Conservation (phyloP, 2,113 vertebrate genomes). For the Eidolon helvum region DNA sequence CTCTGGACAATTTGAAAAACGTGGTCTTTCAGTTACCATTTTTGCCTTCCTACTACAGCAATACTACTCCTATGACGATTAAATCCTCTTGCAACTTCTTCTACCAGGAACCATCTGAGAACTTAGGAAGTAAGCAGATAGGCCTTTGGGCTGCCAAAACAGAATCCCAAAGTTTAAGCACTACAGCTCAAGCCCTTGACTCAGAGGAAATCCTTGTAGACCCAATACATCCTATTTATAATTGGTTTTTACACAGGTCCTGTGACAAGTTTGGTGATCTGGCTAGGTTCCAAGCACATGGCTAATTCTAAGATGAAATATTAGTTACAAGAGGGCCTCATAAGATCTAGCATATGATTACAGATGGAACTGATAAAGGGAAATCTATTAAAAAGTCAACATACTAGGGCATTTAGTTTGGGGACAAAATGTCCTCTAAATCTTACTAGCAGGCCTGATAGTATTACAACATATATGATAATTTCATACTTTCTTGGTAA, state of each 20-base stretch:
- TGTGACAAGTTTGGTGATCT: background rate
- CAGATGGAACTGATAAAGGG: background rate
- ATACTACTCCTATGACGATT: background rate
- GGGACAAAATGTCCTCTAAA: background rate
- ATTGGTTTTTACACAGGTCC: background rate
- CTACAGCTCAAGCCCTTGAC: background rate
- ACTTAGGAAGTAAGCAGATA: background rate
- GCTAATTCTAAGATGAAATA: constrained; percentile 18
- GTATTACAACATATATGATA: background rate
- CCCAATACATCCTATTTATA: background rate
- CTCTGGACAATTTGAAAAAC: background rate
- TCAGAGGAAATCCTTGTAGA: background rate
- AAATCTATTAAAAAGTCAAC: background rate
- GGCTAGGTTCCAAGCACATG: background rate
- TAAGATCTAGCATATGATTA: background rate
- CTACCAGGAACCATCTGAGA: background rate
- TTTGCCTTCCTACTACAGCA: background rate
- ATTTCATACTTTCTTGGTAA: background rate
- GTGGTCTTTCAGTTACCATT: background rate
- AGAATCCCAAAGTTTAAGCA: background rate
- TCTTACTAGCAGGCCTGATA: background rate
- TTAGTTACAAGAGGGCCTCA: background rate
- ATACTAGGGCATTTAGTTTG: background rate
- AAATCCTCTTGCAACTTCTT: background rate
- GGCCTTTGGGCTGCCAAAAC: background rate